Evolutionary conservation across 2,888 invertebrate species (phyloP).

Genomic region (Scelioninae gen. 2): DNA sequence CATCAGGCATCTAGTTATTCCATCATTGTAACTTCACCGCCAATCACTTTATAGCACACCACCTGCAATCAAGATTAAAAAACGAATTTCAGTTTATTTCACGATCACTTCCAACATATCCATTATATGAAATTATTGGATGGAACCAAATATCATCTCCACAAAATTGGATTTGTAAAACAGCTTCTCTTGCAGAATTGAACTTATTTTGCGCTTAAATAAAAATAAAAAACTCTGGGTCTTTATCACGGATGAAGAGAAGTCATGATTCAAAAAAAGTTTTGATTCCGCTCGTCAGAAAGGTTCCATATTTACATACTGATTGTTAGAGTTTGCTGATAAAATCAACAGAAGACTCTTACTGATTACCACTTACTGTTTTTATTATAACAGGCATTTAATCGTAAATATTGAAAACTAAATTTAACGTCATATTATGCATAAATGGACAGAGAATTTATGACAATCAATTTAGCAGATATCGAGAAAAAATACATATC

Average conservation of each 20-base stretch:
- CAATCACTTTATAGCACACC: slow-evolving; percentile 53
- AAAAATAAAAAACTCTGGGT: background rate
- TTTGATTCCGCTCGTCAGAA: background rate
- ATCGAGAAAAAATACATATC: no score
- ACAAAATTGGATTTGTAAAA: slow-evolving; percentile 15
- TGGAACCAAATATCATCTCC: slow-evolving; percentile 3
- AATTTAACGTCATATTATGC: no score
- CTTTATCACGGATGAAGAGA: slow-evolving; percentile 4
- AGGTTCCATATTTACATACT: slow-evolving; percentile 9
- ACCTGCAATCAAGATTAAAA: slow-evolving; percentile 60
- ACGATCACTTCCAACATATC: slow-evolving; percentile 8
- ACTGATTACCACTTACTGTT: no score
- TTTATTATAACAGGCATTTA: no score
- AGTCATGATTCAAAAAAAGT: background rate
- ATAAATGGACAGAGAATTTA: no score
- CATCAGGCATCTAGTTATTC: slow-evolving; percentile 56
- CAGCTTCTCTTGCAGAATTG: slow-evolving; percentile 2
- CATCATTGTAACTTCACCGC: slow-evolving; percentile 60
- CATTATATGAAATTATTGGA: slow-evolving; percentile 9
- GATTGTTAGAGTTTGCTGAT: background rate
- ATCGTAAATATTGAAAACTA: no score
- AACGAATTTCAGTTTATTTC: slow-evolving; percentile 22
- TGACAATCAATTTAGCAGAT: no score
- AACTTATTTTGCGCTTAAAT: slow-evolving; percentile 18
- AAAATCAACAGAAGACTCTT: no score